Conservation (phyloP, 2,888 invertebrate genomes). For the Meghimatium bilineatum region DNA sequence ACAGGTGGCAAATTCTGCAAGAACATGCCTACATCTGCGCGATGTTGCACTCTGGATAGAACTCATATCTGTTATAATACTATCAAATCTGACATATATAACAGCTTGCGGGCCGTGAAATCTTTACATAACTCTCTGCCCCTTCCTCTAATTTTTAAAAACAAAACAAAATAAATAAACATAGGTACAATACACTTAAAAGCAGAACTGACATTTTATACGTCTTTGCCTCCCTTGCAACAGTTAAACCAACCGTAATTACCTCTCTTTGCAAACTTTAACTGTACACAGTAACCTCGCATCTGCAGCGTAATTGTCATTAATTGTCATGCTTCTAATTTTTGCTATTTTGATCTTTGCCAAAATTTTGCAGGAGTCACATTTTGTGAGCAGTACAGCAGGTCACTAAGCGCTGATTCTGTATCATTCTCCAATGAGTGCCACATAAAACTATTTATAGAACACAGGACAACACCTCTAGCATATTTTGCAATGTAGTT, state of each 20-base stretch:
- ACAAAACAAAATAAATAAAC: neutral
- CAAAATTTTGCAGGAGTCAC: too few relatives aligned
- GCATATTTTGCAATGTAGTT: too few relatives aligned
- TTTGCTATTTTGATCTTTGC: too few relatives aligned
- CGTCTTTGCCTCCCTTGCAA: neutral
- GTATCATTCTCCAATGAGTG: too few relatives aligned
- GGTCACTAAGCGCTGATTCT: too few relatives aligned
- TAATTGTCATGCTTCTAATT: too few relatives aligned
- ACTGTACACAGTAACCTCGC: neutral
- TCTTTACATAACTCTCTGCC: neutral
- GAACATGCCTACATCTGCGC: neutral
- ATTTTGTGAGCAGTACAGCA: too few relatives aligned
- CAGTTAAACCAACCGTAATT: neutral
- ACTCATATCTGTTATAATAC: neutral
- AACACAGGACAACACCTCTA: too few relatives aligned
- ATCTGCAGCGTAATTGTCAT: neutral
- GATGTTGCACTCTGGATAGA: neutral
- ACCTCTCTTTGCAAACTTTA: neutral
- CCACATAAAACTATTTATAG: too few relatives aligned
- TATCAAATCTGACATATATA: neutral
- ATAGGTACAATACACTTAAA: too few relatives aligned
- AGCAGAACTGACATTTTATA: neutral
- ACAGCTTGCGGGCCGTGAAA: neutral
- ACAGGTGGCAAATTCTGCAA: too few relatives aligned
- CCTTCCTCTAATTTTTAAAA: neutral